Percentiles rank a stretch among this genome's conserved stretches.
Conservation (phyloP, 1,140 invertebrate species). For the Neodiprion pinetum region DNA sequence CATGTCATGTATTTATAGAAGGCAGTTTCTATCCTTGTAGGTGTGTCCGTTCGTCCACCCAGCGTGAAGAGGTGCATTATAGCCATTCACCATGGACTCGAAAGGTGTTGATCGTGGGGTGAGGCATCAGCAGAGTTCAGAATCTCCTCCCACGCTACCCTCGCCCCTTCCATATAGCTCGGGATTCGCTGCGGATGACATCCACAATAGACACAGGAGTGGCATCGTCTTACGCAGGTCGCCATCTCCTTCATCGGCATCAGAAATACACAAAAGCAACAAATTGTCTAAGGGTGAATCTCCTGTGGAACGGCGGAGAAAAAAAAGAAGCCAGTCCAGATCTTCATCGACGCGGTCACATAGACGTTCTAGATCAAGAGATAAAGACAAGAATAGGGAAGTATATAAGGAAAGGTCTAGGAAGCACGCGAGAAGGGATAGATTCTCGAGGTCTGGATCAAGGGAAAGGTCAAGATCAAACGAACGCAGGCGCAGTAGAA, state of each 20-base stretch:
- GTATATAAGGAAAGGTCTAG: conserved; percentile 34
- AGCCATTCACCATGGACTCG: conserved; percentile 38
- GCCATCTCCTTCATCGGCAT: conserved; percentile 11
- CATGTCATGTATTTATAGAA: conserved; percentile 57
- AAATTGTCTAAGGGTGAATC: background rate
- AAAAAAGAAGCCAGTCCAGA: conserved; percentile 30
- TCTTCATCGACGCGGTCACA: conserved; percentile 41
- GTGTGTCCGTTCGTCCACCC: conserved; percentile 41
- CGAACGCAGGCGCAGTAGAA: conserved; percentile 48
- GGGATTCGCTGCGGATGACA: conserved; percentile 38
- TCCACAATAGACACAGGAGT: conserved; percentile 41
- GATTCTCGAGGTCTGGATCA: conserved; percentile 40
- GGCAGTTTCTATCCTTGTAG: conserved; percentile 64
- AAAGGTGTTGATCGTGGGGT: conserved; percentile 41
- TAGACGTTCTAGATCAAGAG: conserved; percentile 46
- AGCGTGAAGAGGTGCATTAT: background rate
- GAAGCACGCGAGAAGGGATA: conserved; percentile 47
- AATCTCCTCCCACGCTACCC: conserved; percentile 50
- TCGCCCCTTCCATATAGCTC: conserved; percentile 52
- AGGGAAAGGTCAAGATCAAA: conserved; percentile 30
- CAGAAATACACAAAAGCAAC: background rate
- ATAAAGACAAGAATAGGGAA: conserved; percentile 40
- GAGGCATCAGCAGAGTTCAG: conserved; percentile 35
- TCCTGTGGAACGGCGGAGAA: background rate
- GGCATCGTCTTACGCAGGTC: background rate